Evolutionary conservation across 2,797 vertebrate genomes (phyloP), one percentile per base, ranked within the genome.

Genomic region (Capromys pilorides): DNA sequence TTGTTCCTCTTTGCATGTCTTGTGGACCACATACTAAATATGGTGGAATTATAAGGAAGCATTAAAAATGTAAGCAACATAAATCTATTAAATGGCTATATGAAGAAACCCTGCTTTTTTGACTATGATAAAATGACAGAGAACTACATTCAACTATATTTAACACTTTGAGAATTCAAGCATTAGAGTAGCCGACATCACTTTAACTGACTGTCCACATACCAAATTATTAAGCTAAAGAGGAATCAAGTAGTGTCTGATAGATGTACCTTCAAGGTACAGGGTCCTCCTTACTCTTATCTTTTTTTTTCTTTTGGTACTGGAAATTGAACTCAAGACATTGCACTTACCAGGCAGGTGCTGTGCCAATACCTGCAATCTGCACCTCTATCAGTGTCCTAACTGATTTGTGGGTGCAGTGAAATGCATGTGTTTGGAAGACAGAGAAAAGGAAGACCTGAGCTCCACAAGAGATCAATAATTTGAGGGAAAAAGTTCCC

Each of bases 111-210:
- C 6, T 67, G 36, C 41, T 82, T 85, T 54, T 79, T 61, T 28
- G 22, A 86, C 54, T 86, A 51, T 73, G 79, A 33, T 62, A 75
- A 14, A 81, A 54, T 73, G 33, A 86, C 51, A 94, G 12, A 88
- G 24, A 95, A 80, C 84, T 67, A 82, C 2, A 45, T 66, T 94
- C 79, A 85, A 66, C 67, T 86, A 82, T 83, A 78, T 79, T 79
- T 84, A 92, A 96, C 5, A 13, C n/a, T 86, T 64, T 75, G 71
- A 59, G 64, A 90, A 18, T 81, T 94, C 13, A 86, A 95, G 94
- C 77, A 64, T 88, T 77, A 77, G 0, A 54, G 54, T 10, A 54
- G 9, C 18, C 84, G 62, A 9, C 3, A 78, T 85, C 11, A 92
- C 39, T 7, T 51, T 80, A 31, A 83, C 28, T 80, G 36, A 77